phyloP scores from a whole-genome alignment of 2,113 vertebrate species.

The Melospiza melodia region DNA sequence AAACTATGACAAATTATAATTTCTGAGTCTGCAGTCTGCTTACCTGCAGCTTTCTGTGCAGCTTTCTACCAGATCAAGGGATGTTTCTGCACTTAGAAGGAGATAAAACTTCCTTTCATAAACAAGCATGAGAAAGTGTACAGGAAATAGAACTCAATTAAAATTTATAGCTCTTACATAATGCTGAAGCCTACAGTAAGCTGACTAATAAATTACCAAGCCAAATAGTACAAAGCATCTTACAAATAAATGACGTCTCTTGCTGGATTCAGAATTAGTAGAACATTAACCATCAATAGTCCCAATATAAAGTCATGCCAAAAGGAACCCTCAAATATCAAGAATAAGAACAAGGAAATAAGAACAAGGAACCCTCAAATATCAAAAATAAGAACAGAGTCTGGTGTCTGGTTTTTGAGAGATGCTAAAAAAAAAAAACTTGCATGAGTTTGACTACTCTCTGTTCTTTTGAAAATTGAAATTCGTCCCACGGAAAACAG shows the following conservation, averaged over 20 bases:
- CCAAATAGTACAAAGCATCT: neutral
- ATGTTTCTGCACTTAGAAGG: neutral
- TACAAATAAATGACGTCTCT: neutral
- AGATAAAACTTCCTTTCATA: neutral
- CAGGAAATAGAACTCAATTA: constrained; percentile 30
- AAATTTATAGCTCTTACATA: constrained; percentile 16
- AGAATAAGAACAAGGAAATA: neutral
- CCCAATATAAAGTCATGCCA: rapidly evolving
- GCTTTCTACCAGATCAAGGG: neutral
- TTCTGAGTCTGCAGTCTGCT: neutral
- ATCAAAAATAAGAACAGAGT: neutral
- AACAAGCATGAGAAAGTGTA: neutral
- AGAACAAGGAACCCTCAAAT: no score
- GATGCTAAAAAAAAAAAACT: neutral
- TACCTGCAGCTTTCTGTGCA: neutral
- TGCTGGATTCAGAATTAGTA: neutral
- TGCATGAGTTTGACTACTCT: neutral
- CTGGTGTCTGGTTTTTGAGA: neutral
- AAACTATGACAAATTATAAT: neutral
- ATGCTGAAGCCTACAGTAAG: neutral
- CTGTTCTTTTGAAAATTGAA: neutral
- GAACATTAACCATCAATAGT: neutral
- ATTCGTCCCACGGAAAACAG: neutral
- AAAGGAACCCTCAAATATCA: neutral
- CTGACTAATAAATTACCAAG: constrained; percentile 11